These are phyloP conservation scores for Epinotia brunnichana DNA, from an alignment of 2,888 invertebrate genomes.

Conservation along the genomic window DNA sequence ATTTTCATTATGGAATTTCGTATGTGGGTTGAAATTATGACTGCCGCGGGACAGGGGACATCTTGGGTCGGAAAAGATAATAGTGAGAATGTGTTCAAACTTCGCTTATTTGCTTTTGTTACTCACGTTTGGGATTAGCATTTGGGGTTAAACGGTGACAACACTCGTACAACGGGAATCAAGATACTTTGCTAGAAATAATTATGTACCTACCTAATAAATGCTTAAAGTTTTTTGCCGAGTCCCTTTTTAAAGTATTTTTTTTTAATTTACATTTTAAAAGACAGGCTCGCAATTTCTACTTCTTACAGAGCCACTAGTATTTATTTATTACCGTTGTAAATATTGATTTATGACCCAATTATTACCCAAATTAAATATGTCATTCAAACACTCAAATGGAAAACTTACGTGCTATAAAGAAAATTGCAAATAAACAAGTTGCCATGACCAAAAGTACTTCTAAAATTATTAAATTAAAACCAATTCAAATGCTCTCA, in stretches of 20 bases:
- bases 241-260: no score
- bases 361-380: background rate
- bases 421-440: background rate
- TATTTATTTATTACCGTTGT: no score
- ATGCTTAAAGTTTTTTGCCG: no score
- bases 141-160: background rate
- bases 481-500: background rate
- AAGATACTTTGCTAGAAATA: no score
- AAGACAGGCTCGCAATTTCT: no score
- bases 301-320: no score
- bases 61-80: slow-evolving; percentile 31
- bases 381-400: background rate
- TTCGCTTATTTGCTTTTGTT: slow-evolving; percentile 10
- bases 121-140: background rate
- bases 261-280: no score
- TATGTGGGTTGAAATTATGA: slow-evolving; percentile 35
- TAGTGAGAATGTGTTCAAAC: slow-evolving; percentile 19
- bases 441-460: background rate
- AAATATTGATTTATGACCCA: no score
- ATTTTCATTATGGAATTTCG: slow-evolving; percentile 43
- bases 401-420: background rate
- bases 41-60: slow-evolving; percentile 23
- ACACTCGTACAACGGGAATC: background rate
- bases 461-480: background rate
- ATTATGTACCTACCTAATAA: no score